Percentiles rank a stretch among this genome's conserved stretches.
phyloP scores from a whole-genome alignment of 2,888 invertebrate genomes.

The Drosophila affinis region DNA sequence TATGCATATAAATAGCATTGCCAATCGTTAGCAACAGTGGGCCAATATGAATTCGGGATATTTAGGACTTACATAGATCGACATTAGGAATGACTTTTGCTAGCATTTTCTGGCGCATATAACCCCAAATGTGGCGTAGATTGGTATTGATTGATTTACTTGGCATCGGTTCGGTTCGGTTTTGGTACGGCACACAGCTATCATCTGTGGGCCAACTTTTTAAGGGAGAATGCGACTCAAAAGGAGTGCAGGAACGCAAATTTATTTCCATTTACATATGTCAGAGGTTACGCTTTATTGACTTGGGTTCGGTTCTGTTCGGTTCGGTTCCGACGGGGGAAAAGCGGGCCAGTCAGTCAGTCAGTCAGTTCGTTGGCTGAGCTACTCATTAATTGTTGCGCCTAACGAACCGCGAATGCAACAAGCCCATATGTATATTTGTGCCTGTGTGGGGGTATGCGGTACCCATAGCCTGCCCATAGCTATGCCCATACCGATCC shows the following conservation, averaged over 20 bases:
- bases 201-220: constrained; percentile 12
- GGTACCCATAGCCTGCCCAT: background rate
- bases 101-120: no score
- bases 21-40: no score
- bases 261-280: constrained; percentile 64
- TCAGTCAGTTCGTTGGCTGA: background rate
- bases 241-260: constrained; percentile 4
- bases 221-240: background rate
- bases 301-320: constrained; percentile 13
- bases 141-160: no score
- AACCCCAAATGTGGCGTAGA: no score
- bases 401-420: constrained; percentile 75
- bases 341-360: background rate
- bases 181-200: no score
- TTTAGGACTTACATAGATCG: no score
- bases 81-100: no score
- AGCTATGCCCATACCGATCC: constrained; percentile 48
- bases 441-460: no score
- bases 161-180: no score
- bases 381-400: constrained; percentile 65
- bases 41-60: no score
- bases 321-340: background rate
- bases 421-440: constrained; percentile 51
- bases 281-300: constrained; percentile 70
- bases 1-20: no score